Conservation (phyloP, 2,797 vertebrate genomes). For the Onychomys arenicola region DNA sequence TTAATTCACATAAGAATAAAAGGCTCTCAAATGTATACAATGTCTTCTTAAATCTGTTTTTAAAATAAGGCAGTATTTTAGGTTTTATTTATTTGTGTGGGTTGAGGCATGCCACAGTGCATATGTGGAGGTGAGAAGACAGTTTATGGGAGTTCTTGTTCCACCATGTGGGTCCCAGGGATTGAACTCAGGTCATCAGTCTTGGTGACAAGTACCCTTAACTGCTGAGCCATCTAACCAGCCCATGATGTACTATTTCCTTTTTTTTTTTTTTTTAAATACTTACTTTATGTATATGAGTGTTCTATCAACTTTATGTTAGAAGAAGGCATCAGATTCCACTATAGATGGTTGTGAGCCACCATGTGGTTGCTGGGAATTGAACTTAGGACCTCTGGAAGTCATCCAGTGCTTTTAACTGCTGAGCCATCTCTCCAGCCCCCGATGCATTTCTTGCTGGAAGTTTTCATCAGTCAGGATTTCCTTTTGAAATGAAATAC, state of each 20-base stretch:
- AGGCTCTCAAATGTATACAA: constrained; percentile 30
- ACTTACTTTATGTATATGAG: background rate
- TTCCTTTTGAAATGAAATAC: constrained; percentile 57
- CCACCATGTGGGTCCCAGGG: background rate
- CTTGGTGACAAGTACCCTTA: background rate
- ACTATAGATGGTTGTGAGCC: background rate
- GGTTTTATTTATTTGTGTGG: background rate
- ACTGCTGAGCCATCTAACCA: background rate
- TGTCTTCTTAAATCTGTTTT: constrained; percentile 43
- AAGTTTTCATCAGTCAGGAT: constrained; percentile 9
- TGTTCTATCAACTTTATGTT: background rate
- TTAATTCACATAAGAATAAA: constrained; percentile 45
- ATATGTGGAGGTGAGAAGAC: background rate
- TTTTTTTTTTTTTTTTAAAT: no score
- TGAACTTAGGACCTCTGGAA: no score
- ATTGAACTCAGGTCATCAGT: background rate
- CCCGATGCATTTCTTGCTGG: background rate
- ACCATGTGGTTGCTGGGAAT: background rate
- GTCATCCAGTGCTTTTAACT: background rate
- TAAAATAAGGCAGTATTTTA: background rate
- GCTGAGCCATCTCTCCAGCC: background rate
- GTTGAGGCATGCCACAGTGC: background rate
- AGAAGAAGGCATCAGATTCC: background rate
- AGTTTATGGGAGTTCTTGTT: background rate
- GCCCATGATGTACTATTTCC: background rate